phyloP scores from a whole-genome alignment of 2,113 vertebrate species.

The Leptosomus discolor region DNA sequence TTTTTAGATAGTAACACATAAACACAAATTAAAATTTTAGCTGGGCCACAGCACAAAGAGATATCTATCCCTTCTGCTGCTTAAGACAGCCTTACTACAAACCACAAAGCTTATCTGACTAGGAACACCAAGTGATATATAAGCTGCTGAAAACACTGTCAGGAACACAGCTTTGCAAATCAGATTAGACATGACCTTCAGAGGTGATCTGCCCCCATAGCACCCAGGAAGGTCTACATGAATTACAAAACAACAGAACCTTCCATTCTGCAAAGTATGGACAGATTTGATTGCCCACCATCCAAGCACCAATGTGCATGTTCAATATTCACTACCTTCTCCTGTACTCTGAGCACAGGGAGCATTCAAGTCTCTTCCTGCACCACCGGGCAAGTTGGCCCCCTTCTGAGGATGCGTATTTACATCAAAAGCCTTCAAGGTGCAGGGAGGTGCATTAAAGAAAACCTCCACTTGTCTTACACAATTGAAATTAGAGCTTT shows the following conservation, averaged over 20 bases:
- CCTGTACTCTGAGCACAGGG: not conserved
- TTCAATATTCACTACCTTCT: not conserved
- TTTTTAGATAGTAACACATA: not conserved
- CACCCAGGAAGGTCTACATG: not conserved
- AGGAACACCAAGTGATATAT: not conserved
- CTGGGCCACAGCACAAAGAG: not conserved
- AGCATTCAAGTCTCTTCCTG: not conserved
- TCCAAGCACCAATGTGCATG: fast-evolving
- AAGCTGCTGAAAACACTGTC: constrained; percentile 37
- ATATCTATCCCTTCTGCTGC: not conserved
- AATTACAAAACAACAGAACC: not conserved
- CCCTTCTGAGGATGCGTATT: fast-evolving
- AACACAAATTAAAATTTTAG: not conserved
- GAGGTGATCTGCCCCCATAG: not conserved
- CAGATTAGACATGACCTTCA: constrained; percentile 38
- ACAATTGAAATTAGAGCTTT: not conserved
- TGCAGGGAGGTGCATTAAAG: not conserved
- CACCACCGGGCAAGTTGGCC: fast-evolving
- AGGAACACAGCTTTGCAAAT: constrained; percentile 35
- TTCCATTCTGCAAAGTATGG: not conserved
- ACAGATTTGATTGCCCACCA: not conserved
- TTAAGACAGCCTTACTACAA: not conserved
- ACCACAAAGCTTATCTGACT: constrained; percentile 19
- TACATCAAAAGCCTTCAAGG: not conserved
- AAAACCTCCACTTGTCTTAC: not conserved